phyloP scores from a whole-genome alignment of 1,140 invertebrate genomes.

The Drosophila punjabiensis region DNA sequence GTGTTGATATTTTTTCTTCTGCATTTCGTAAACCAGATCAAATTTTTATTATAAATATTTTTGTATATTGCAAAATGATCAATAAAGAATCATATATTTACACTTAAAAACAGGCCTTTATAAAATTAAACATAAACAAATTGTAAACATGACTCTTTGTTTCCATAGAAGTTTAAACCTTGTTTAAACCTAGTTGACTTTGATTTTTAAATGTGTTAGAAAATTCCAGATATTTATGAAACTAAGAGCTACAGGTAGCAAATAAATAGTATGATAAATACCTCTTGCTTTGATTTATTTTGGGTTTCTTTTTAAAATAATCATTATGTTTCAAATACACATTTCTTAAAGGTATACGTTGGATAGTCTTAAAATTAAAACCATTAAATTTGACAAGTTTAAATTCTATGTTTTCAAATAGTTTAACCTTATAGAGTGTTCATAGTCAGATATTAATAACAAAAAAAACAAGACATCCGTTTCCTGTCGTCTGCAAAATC shows the following conservation, averaged over 20 bases:
- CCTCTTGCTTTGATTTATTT: too few species aligned
- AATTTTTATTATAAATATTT: background rate
- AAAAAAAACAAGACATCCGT: background rate
- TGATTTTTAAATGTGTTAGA: background rate
- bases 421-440: too few species aligned
- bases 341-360: background rate
- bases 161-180: background rate
- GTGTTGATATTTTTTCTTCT: background rate
- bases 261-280: background rate
- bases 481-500: constrained; percentile 5
- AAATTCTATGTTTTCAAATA: background rate
- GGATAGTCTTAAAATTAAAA: background rate
- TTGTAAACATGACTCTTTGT: background rate
- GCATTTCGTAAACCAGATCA: background rate
- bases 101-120: background rate
- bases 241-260: background rate
- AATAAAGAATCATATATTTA: background rate
- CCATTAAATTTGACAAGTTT: too few species aligned
- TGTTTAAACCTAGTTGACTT: background rate
- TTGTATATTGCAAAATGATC: too few species aligned
- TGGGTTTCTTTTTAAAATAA: background rate
- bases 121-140: background rate
- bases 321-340: background rate
- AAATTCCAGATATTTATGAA: background rate
- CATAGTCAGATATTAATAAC: background rate